Evolutionary conservation across 2,797 vertebrate genomes (phyloP).

Genomic region (Ctenopoma kingsleyae): DNA sequence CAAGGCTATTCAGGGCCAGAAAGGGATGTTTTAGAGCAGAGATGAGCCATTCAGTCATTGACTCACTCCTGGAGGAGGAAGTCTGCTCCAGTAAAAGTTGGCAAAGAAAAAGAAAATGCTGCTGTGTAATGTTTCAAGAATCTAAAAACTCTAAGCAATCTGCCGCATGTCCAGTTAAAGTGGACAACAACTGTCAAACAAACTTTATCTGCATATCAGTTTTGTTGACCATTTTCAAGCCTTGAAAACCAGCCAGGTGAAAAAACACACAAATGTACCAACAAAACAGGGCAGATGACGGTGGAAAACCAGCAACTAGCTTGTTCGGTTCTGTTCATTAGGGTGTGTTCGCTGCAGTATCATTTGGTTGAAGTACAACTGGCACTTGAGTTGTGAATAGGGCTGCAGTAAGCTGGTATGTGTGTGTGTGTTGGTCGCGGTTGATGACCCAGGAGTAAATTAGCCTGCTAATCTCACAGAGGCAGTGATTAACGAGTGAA

Average conservation of each 20-base stretch:
- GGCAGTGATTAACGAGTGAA: conserved; percentile 84
- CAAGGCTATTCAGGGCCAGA: background rate
- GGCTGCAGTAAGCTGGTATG: conserved; percentile 49
- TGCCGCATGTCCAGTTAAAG: background rate
- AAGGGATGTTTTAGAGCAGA: background rate
- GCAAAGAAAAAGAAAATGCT: background rate
- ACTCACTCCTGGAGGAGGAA: background rate
- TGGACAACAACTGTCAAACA: background rate
- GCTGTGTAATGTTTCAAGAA: background rate
- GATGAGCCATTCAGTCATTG: background rate
- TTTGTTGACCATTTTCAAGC: conserved; percentile 4
- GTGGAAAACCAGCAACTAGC: conserved; percentile 24
- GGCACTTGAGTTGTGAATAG: conserved; percentile 64
- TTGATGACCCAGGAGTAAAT: conserved; percentile 86
- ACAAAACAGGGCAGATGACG: conserved; percentile 22
- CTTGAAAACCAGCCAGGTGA: conserved; percentile 17
- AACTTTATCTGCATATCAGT: conserved; percentile 7
- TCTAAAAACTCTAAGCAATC: background rate
- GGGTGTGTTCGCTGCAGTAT: conserved; percentile 49
- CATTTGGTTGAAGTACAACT: conserved; percentile 68
- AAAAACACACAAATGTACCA: conserved; percentile 7
- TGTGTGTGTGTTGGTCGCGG: conserved; percentile 64
- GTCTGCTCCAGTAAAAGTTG: background rate
- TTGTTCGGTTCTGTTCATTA: conserved; percentile 43
- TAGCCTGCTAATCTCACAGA: conserved; percentile 84